Percentiles rank a stretch among this genome's conserved stretches.
phyloP scores from a whole-genome alignment of 2,888 invertebrate genomes.

The Zaprionus lineosus region DNA sequence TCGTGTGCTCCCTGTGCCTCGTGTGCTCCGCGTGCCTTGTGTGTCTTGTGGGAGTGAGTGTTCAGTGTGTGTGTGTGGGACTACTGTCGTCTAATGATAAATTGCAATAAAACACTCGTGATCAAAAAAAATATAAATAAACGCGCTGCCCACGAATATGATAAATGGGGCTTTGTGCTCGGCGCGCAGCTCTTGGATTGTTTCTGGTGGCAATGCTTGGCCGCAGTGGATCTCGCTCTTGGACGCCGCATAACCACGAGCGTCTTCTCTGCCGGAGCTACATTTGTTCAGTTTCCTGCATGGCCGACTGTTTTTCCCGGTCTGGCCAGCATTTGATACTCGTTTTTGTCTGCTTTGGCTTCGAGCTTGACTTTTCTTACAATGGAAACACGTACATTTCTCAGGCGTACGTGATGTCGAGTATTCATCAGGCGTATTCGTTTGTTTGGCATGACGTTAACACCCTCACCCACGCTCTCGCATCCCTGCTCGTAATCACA shows the following conservation, averaged over 20 bases:
- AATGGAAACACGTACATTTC: slow-evolving; percentile 80
- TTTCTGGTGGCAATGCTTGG: not conserved
- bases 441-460: slow-evolving; percentile 59
- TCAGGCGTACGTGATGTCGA: slow-evolving; percentile 79
- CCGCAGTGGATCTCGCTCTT: slow-evolving; percentile 51
- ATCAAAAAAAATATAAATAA: slow-evolving; percentile 50
- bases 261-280: slow-evolving; percentile 31
- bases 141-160: slow-evolving; percentile 67
- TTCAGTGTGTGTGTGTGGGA: slow-evolving; percentile 30
- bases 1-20: too few relatives aligned
- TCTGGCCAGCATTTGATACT: slow-evolving; percentile 15
- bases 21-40: too few relatives aligned
- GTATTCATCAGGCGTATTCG: slow-evolving; percentile 78
- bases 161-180: slow-evolving; percentile 76
- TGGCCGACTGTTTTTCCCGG: slow-evolving; percentile 25
- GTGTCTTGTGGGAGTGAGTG: too few relatives aligned
- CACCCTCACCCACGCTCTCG: slow-evolving; percentile 41
- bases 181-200: slow-evolving; percentile 12
- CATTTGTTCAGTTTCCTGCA: slow-evolving; percentile 38
- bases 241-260: slow-evolving; percentile 66
- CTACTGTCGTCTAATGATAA: slow-evolving; percentile 75
- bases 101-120: slow-evolving; percentile 81
- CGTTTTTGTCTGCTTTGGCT: slow-evolving; percentile 41
- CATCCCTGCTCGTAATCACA: too few relatives aligned
- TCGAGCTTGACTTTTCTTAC: slow-evolving; percentile 56